Percentiles rank a stretch among this genome's conserved stretches.
These are phyloP conservation scores for Rhagoletis pomonella DNA, from an alignment of 1,140 invertebrate genomes.

Conservation along the genomic window DNA sequence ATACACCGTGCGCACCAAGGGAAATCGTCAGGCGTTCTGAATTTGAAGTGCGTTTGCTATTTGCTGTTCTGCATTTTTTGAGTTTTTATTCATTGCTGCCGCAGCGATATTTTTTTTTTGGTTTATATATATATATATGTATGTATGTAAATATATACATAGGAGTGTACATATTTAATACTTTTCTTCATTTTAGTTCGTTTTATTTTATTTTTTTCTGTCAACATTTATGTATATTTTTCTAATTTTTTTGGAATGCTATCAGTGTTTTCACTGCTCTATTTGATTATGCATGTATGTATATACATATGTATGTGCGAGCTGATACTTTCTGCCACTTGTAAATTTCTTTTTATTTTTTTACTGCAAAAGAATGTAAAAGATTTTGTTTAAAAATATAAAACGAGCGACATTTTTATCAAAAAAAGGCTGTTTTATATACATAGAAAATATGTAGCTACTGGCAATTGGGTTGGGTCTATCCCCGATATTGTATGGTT, in stretches of 20 bases:
- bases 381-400: no score
- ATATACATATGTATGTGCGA: neutral
- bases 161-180: neutral
- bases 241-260: neutral
- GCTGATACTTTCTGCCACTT: no score
- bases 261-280: neutral
- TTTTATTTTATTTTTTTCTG: neutral
- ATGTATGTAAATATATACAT: no score
- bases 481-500: no score
- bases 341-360: no score
- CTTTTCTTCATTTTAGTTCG: neutral
- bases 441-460: no score
- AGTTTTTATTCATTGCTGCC: neutral
- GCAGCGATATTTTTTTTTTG: neutral
- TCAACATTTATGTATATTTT: neutral
- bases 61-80: neutral
- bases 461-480: no score
- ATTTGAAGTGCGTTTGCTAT: constrained; percentile 29
- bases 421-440: no score
- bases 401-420: no score
- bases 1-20: neutral
- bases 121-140: neutral
- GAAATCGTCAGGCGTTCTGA: constrained; percentile 15
- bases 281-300: neutral
- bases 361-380: no score